Percentiles rank a stretch among this genome's conserved stretches.
These are phyloP conservation scores for Drosophila fungiperda DNA, from an alignment of 2,888 invertebrate species.

Conservation along the genomic window DNA sequence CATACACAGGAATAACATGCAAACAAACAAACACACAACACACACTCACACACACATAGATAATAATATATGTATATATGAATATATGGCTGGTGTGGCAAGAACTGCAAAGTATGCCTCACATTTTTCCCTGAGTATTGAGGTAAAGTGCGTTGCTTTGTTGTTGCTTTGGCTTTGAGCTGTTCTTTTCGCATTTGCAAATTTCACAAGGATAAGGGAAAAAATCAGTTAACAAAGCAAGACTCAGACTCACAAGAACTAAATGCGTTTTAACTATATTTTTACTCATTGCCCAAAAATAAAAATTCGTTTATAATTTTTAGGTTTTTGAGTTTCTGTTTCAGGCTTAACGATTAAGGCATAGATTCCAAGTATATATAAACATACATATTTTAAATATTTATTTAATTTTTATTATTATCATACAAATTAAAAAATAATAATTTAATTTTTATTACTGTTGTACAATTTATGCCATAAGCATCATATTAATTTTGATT, in stretches of 20 bases:
- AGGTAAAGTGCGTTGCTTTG: conserved; percentile 73
- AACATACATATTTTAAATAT: not conserved
- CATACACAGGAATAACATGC: conserved; percentile 48
- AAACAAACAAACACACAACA: conserved; percentile 5
- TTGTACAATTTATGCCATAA: not conserved
- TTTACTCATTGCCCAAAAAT: not conserved
- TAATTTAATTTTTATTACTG: not conserved
- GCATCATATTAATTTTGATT: not conserved
- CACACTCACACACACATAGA: not conserved
- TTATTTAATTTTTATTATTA: not conserved
- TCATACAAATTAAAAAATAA: not conserved
- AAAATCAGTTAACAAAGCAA: conserved; percentile 30
- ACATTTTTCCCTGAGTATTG: conserved; percentile 70
- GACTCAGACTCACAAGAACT: conserved; percentile 12
- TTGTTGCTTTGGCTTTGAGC: conserved; percentile 44
- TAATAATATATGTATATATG: not conserved
- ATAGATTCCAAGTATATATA: not conserved
- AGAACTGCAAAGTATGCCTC: conserved; percentile 70
- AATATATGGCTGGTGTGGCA: conserved; percentile 41
- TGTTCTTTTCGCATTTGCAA: conserved; percentile 71
- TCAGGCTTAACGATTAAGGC: not conserved
- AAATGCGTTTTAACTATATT: conserved; percentile 14
- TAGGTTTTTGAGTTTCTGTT: not conserved
- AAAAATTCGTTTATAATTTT: not conserved
- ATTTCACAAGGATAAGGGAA: conserved; percentile 69